These are phyloP conservation scores for Martes flavigula DNA, from an alignment of 2,797 vertebrate genomes.

Conservation along the genomic window DNA sequence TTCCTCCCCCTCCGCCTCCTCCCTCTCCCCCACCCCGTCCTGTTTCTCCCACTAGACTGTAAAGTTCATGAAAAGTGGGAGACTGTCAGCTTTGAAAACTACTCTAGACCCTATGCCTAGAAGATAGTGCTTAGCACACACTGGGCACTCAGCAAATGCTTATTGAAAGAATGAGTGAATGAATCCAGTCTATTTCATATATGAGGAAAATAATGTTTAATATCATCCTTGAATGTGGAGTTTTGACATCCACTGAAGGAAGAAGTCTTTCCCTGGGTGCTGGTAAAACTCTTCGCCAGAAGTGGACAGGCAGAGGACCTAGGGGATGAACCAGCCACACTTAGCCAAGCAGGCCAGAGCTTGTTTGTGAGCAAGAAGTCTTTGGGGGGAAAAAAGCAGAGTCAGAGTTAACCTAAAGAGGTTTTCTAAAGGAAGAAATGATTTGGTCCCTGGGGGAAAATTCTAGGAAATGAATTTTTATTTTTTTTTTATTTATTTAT, in stretches of 20 bases:
- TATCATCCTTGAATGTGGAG: neutral
- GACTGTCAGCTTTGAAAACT: neutral
- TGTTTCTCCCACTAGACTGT: neutral
- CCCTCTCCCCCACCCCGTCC: no score
- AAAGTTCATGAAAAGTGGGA: neutral
- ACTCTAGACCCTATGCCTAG: neutral
- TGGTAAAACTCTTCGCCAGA: neutral
- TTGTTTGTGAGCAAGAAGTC: neutral
- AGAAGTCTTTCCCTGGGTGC: neutral
- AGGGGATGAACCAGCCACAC: neutral
- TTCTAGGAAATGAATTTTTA: neutral
- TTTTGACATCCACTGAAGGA: neutral
- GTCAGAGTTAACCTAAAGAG: neutral
- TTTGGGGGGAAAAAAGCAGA: neutral
- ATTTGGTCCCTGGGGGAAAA: neutral
- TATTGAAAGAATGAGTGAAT: neutral
- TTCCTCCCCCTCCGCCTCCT: rapidly evolving
- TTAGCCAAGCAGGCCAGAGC: neutral
- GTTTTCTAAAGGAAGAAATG: neutral
- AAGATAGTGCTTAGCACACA: neutral
- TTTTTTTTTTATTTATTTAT: no score
- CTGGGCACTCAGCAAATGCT: neutral
- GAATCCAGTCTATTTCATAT: neutral
- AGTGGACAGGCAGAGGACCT: neutral
- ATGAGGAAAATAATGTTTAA: neutral